Conservation (phyloP, 2,797 vertebrate species). For the Peromyscus attwateri region DNA sequence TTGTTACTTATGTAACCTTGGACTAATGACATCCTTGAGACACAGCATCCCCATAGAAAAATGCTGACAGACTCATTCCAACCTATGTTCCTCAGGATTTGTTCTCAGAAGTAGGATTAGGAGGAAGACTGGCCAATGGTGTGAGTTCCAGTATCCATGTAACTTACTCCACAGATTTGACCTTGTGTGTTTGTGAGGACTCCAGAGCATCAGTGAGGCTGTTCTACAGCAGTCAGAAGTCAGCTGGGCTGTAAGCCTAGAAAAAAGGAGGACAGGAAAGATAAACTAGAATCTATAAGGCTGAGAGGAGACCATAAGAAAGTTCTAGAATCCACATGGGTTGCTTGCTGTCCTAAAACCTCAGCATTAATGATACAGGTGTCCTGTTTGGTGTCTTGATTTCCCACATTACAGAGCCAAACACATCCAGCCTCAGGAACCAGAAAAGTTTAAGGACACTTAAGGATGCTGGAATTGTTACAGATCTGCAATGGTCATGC, state of each 20-base stretch:
- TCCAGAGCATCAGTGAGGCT: neutral
- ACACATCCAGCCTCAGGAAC: neutral
- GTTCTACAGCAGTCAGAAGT: neutral
- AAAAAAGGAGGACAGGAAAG: neutral
- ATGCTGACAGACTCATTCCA: neutral
- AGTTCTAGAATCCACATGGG: neutral
- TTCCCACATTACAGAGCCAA: neutral
- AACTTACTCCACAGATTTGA: neutral
- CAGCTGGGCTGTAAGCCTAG: neutral
- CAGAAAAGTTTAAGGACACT: neutral
- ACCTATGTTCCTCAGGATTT: neutral
- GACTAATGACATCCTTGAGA: conserved; percentile 55
- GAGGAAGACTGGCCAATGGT: neutral
- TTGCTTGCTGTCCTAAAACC: neutral
- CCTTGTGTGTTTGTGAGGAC: no score
- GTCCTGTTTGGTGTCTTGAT: neutral
- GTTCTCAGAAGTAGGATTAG: conserved; percentile 38
- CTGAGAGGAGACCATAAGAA: neutral
- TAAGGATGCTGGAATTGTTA: no score
- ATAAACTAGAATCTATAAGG: neutral
- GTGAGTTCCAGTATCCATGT: neutral
- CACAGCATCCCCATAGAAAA: neutral
- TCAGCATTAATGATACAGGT: neutral
- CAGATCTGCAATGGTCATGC: no score
- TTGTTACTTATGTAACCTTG: conserved; percentile 60